Evolutionary conservation across 2,113 vertebrate genomes (phyloP), one percentile per base, ranked within the genome.

Genomic region (Aptenodytes forsteri): DNA sequence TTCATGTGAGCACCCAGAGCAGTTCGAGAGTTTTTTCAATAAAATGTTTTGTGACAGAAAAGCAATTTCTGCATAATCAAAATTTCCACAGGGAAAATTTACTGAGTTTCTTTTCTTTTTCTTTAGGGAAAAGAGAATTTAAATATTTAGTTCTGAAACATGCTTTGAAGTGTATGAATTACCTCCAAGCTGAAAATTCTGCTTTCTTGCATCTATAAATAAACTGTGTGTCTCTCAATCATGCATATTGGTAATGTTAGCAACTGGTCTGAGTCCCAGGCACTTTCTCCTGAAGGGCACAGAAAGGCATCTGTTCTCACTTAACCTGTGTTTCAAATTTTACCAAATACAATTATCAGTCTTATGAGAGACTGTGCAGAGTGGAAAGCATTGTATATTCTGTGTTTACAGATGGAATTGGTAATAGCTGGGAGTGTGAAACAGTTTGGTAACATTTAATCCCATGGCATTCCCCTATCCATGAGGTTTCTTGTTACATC

Each of bases 61-160:
- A 94, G 78, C 67, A 88, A 75, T 90, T 96, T 93, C 95, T 96
- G 91, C 78, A 96, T 93, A 96, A 96, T 86, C 66, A 91, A 62
- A 91, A 93, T 91, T 95, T 95, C 95, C 93, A 89, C 52, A 73
- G 91, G 94, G 87, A 93, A 93, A 96, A 77, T 94, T 64, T 87
- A 92, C 86, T 18, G 7, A 87, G 34, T 77, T 93, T 85, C 89
- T 96, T 89, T 90, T 61, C n/a, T 61, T 85, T 94, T 89, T 82
- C 94, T 85, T 58, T 30, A 50, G 91, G 89, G 84, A 95, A 91
- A 95, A 80, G 3, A 7, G 22, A 96, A 95, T 93, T 95, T 82
- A 95, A 96, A 94, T 95, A 89, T 94, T 96, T 93, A 77, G 73
- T 86, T 91, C 91, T 42, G 42, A 90, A 96, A 59, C 29, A 64